A percentile compares a stretch with the other conserved stretches of the same genome.
These are phyloP conservation scores for Oplegnathus fasciatus DNA, from an alignment of 2,113 vertebrate genomes.

Conservation along the genomic window DNA sequence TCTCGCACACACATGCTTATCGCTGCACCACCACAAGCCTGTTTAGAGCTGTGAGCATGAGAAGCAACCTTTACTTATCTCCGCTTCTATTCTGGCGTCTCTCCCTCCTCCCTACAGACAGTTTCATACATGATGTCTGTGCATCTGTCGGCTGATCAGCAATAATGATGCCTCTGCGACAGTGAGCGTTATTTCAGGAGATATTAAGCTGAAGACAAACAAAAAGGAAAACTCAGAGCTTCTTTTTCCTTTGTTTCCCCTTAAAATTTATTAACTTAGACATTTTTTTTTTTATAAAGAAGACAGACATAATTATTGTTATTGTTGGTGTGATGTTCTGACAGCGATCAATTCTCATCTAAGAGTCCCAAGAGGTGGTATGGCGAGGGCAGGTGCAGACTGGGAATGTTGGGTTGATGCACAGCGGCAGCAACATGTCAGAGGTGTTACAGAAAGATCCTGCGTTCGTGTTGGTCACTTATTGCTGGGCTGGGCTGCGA, in stretches of 20 bases:
- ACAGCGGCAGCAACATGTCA: constrained; percentile 17
- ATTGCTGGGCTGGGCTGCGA: constrained; percentile 88
- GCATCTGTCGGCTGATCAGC: not conserved
- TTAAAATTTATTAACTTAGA: constrained; percentile 75
- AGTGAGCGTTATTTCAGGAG: not conserved
- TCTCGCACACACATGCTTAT: constrained; percentile 12
- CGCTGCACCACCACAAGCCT: constrained; percentile 1
- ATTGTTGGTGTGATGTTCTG: constrained; percentile 18
- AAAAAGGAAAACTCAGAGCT: not conserved
- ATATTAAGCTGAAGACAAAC: not conserved
- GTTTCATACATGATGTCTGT: not conserved
- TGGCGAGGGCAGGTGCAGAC: constrained; percentile 14
- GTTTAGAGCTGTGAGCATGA: not conserved
- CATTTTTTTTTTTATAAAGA: constrained; percentile 62
- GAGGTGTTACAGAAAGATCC: constrained; percentile 15
- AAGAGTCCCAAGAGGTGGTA: constrained; percentile 57
- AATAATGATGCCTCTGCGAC: not conserved
- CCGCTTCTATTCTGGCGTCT: constrained; percentile 8
- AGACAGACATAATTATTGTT: constrained; percentile 34
- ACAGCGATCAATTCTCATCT: constrained; percentile 35
- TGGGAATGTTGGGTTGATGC: constrained; percentile 23
- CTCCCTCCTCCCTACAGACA: not conserved
- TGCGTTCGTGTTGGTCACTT: constrained; percentile 53
- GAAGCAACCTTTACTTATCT: constrained; percentile 8
- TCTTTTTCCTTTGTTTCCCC: constrained; percentile 31